Conservation (phyloP, 2,888 invertebrate genomes). For the Tetragonula carbonaria region DNA sequence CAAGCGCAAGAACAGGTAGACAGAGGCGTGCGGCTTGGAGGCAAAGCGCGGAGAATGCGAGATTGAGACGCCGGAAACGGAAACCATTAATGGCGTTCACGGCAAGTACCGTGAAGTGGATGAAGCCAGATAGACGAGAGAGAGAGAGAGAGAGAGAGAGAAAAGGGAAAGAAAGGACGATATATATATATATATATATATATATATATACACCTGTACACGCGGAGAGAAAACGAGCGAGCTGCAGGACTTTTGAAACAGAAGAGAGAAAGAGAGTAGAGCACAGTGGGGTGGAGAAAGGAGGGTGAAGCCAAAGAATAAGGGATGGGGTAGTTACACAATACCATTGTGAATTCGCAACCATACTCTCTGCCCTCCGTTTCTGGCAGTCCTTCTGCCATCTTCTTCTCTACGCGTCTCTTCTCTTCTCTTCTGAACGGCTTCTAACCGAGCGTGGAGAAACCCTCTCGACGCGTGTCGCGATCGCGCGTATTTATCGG, state of each 20-base stretch:
- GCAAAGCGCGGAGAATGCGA: slow-evolving; percentile 64
- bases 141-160: slow-evolving; percentile 17
- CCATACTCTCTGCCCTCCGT: slow-evolving; percentile 53
- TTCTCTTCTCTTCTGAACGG: slow-evolving; percentile 5
- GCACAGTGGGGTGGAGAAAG: neutral
- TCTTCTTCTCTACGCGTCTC: slow-evolving; percentile 29
- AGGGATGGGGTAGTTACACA: slow-evolving; percentile 70
- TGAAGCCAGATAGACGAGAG: slow-evolving; percentile 48
- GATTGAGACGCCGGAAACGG: slow-evolving; percentile 80
- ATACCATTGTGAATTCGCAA: slow-evolving; percentile 76
- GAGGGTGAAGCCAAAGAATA: slow-evolving; percentile 10
- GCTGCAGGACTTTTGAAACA: slow-evolving; percentile 18
- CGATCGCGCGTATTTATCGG: slow-evolving; percentile 57
- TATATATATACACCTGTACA: too few species aligned
- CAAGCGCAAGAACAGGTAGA: slow-evolving; percentile 3
- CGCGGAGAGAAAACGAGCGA: slow-evolving; percentile 30
- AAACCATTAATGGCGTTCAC: slow-evolving; percentile 78
- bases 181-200: neutral
- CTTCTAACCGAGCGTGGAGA: slow-evolving; percentile 31
- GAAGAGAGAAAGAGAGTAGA: slow-evolving; percentile 26
- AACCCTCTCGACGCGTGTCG: slow-evolving; percentile 59
- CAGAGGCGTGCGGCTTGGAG: slow-evolving; percentile 45
- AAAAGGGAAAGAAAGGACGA: neutral
- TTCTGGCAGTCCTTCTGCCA: slow-evolving; percentile 42
- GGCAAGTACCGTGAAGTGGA: slow-evolving; percentile 65